Base-by-base conservation (phyloP, 2,113 vertebrate species). In the Synodontis membranacea region DNA sequence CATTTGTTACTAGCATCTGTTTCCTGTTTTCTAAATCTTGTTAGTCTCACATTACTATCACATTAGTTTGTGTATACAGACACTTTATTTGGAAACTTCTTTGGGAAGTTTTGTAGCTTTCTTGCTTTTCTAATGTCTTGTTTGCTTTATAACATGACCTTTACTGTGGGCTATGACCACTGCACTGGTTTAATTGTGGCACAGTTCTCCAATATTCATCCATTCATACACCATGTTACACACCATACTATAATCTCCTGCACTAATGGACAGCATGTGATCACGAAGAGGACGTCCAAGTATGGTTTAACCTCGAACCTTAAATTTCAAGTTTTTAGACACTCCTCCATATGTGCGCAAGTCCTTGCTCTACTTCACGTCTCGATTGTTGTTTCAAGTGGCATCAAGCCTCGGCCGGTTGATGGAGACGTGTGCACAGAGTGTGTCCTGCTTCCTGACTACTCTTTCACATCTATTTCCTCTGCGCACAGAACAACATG, bases 221-320 rank as follows among this genome's bases (percentile, higher is more conserved):
- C 46, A 78, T 54, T 34, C 92, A 92, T 89, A 92, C 94, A 92
- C 88, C 92, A 88, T 93, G 70, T 85, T 68, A 93, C 91, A 91
- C 84, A 72, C 42, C n/a, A n/a, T 46, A 64, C 23, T 60, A 50
- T 46, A n/a, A n/a, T n/a, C n/a, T n/a, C n/a, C n/a, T n/a, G n/a
- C n/a, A n/a, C n/a, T n/a, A n/a, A n/a, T n/a, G n/a, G n/a, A n/a
- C n/a, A n/a, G n/a, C 72, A 70, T 28, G 37, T 44, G 11, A 81
- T 81, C 14, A 15, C 44, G 64, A 70, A 62, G 37, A 85, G 6
- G 17, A 56, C n/a, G 28, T 25, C 84, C n/a, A 54, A 64, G 21
- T 46, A 58, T 70, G 44, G 80, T 80, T 58, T 78, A 42, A 82
- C 64, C 39, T n/a, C n/a, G n/a, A n/a, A n/a, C n/a, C n/a, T n/a